Percentiles rank a stretch among this genome's conserved stretches.
Conservation (phyloP, 2,888 invertebrate species). For the Apamea epomidion region DNA sequence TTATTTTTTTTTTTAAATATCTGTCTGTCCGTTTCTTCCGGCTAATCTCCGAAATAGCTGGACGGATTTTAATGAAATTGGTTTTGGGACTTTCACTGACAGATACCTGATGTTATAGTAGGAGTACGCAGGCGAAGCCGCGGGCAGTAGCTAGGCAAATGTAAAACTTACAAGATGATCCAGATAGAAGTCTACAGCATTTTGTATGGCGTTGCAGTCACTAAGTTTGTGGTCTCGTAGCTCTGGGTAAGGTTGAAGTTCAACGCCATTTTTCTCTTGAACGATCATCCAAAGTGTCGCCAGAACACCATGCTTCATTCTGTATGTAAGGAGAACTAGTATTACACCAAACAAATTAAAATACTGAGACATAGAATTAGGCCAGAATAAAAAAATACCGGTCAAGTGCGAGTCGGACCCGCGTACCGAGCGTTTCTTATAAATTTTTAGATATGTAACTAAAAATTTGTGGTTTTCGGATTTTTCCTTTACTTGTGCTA, state of each 20-base stretch:
- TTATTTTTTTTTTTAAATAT: too few relatives aligned
- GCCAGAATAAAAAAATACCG: not conserved
- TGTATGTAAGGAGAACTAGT: constrained; percentile 54
- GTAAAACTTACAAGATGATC: constrained; percentile 79
- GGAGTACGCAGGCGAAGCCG: not conserved
- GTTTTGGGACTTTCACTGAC: not conserved
- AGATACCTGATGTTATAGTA: not conserved
- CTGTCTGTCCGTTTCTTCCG: not conserved
- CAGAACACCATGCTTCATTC: constrained; percentile 92
- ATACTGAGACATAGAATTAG: not conserved
- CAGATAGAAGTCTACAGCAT: constrained; percentile 92
- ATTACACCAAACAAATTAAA: not conserved
- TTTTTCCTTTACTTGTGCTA: too few relatives aligned
- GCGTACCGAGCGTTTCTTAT: too few relatives aligned
- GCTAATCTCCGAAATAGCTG: not conserved
- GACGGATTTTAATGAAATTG: not conserved
- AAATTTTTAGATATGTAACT: too few relatives aligned
- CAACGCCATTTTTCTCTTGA: constrained; percentile 70
- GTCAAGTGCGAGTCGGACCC: too few relatives aligned
- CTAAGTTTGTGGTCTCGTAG: constrained; percentile 92
- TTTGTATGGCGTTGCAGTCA: constrained; percentile 92
- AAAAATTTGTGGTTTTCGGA: too few relatives aligned
- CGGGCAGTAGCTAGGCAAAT: not conserved
- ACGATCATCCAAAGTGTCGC: constrained; percentile 91
- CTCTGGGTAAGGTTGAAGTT: constrained; percentile 91